Conservation (phyloP, 2,113 vertebrate genomes). For the Scortum barcoo region DNA sequence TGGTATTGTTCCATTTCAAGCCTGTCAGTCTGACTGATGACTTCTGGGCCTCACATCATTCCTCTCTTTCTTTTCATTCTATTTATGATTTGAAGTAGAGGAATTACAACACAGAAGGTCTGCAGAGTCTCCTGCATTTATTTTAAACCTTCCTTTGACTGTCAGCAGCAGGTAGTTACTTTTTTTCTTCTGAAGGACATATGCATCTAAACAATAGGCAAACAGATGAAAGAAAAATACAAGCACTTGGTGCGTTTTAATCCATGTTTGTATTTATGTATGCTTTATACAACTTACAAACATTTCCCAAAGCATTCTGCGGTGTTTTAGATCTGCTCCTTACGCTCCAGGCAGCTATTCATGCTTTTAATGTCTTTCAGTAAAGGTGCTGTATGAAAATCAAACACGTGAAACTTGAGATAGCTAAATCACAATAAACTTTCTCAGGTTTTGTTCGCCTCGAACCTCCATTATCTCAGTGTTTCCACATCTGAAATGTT, state of each 20-base stretch:
- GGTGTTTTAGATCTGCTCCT: slow-evolving; percentile 6
- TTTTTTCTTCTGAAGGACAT: slow-evolving; percentile 23
- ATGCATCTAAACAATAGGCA: slow-evolving; percentile 20
- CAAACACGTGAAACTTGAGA: slow-evolving; percentile 35
- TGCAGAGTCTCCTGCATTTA: slow-evolving; percentile 57
- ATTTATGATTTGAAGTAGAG: slow-evolving; percentile 79
- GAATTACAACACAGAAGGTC: slow-evolving; percentile 70
- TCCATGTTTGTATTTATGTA: slow-evolving; percentile 6
- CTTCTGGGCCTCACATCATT: slow-evolving; percentile 71
- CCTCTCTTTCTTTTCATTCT: slow-evolving; percentile 74
- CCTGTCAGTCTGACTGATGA: slow-evolving; percentile 83
- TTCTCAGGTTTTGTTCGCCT: slow-evolving; percentile 30
- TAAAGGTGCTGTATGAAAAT: slow-evolving; percentile 22
- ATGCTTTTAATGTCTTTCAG: slow-evolving; percentile 21
- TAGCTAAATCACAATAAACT: slow-evolving; percentile 26
- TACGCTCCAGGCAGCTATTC: slow-evolving; percentile 21
- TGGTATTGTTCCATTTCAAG: slow-evolving; percentile 80
- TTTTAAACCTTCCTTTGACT: slow-evolving; percentile 63
- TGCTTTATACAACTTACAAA: slow-evolving; percentile 32
- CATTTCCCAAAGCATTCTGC: slow-evolving; percentile 18
- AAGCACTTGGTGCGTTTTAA: slow-evolving; percentile 1
- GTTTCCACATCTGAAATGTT: slow-evolving; percentile 15
- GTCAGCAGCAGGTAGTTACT: slow-evolving; percentile 40
- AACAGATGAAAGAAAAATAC: neutral
- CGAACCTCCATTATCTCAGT: slow-evolving; percentile 20